phyloP scores from a whole-genome alignment of 2,797 vertebrate species.

The Odontamblyopus rebecca region DNA sequence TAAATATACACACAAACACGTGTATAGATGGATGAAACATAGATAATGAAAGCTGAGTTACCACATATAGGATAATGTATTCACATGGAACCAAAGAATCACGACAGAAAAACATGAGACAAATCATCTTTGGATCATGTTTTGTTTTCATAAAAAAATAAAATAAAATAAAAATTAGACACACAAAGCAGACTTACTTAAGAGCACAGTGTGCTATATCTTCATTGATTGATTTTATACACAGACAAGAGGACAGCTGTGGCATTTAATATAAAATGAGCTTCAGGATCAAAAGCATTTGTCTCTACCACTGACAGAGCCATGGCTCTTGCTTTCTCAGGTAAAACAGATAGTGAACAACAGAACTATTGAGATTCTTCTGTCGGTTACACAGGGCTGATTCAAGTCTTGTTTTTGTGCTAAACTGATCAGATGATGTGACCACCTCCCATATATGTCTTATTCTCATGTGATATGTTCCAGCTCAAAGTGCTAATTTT shows the following conservation, averaged over 20 bases:
- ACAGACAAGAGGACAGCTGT: background rate
- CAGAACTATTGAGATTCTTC: background rate
- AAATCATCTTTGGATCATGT: background rate
- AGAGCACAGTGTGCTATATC: background rate
- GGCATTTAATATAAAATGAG: conserved; percentile 9
- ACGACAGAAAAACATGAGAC: background rate
- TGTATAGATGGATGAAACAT: too few relatives aligned
- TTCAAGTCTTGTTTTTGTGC: too few relatives aligned
- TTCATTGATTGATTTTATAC: conserved; percentile 1
- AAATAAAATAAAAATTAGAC: background rate
- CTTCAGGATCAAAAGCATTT: conserved; percentile 2
- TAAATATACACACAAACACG: too few relatives aligned
- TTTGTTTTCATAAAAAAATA: background rate
- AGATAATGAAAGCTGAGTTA: too few relatives aligned
- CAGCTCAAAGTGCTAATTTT: background rate
- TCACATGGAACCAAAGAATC: background rate
- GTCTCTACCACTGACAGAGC: conserved; percentile 2
- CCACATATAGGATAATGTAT: background rate
- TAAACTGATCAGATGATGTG: too few relatives aligned
- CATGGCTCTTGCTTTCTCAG: background rate
- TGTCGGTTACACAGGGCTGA: background rate
- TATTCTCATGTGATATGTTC: background rate
- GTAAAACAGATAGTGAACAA: background rate
- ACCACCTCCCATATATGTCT: too few relatives aligned
- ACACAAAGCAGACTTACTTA: background rate